Conservation (phyloP, 2,888 invertebrate genomes). For the Clanis bilineata region DNA sequence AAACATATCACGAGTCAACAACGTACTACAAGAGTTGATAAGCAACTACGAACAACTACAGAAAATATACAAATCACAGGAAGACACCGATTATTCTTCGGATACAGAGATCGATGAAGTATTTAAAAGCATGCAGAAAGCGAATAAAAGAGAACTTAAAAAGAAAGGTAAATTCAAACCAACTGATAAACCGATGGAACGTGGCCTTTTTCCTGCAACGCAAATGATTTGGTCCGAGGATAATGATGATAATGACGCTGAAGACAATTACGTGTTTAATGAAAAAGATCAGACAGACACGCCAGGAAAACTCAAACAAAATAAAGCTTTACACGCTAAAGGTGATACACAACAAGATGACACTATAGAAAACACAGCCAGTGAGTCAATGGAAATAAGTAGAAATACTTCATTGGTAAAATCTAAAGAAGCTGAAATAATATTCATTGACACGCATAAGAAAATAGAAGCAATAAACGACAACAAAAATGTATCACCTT, state of each 20-base stretch:
- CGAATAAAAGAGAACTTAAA: conserved; percentile 12
- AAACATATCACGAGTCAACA: conserved; percentile 59
- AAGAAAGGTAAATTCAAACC: neutral
- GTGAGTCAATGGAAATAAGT: conserved; percentile 12
- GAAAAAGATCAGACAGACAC: neutral
- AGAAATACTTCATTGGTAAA: conserved; percentile 17
- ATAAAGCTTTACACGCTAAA: conserved; percentile 11
- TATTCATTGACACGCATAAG: conserved; percentile 30
- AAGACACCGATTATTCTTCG: conserved; percentile 31
- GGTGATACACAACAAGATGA: neutral
- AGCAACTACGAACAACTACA: conserved; percentile 54
- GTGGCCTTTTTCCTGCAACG: conserved; percentile 32
- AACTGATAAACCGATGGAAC: conserved; percentile 2
- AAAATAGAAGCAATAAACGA: neutral
- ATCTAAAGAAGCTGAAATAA: conserved; percentile 20
- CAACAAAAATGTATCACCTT: neutral
- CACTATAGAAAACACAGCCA: neutral
- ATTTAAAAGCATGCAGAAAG: conserved; percentile 22
- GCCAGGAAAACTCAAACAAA: neutral
- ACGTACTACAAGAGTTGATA: conserved; percentile 53
- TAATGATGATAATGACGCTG: conserved; percentile 15
- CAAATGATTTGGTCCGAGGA: conserved; percentile 38
- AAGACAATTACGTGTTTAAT: neutral
- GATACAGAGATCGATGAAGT: conserved; percentile 35
- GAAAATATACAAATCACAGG: conserved; percentile 43